Percentiles rank a stretch among this genome's conserved stretches.
Conservation (phyloP, 1,140 invertebrate species). For the Rhopalosiphum maidis region DNA sequence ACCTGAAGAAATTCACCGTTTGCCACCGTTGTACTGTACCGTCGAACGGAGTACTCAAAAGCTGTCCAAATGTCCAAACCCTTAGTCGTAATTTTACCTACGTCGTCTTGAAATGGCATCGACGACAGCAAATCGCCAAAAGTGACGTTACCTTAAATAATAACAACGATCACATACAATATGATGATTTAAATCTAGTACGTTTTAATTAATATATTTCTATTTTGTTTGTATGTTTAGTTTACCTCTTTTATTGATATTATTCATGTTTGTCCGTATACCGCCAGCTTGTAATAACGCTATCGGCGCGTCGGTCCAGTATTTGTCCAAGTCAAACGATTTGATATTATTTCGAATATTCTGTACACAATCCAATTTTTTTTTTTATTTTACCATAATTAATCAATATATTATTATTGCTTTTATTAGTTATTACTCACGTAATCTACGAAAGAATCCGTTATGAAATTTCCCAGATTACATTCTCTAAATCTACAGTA, state of each 20-base stretch:
- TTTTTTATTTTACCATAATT: neutral
- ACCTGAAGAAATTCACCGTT: neutral
- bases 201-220: neutral
- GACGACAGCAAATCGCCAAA: conserved; percentile 65
- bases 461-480: conserved; percentile 83
- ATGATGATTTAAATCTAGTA: neutral
- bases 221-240: neutral
- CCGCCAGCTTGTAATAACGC: conserved; percentile 78
- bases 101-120: neutral
- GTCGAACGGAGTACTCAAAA: neutral
- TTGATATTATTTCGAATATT: neutral
- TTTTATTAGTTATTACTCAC: conserved; percentile 62
- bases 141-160: conserved; percentile 65
- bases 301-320: conserved; percentile 82
- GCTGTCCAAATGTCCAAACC: neutral
- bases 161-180: neutral
- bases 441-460: conserved; percentile 74
- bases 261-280: conserved; percentile 65
- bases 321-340: conserved; percentile 61
- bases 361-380: neutral
- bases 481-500: conserved; percentile 77
- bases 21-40: neutral
- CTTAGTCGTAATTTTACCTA: neutral
- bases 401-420: neutral
- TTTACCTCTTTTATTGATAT: conserved; percentile 66